These are phyloP conservation scores for Donacobius atricapilla DNA, from an alignment of 2,113 vertebrate genomes.

Conservation along the genomic window DNA sequence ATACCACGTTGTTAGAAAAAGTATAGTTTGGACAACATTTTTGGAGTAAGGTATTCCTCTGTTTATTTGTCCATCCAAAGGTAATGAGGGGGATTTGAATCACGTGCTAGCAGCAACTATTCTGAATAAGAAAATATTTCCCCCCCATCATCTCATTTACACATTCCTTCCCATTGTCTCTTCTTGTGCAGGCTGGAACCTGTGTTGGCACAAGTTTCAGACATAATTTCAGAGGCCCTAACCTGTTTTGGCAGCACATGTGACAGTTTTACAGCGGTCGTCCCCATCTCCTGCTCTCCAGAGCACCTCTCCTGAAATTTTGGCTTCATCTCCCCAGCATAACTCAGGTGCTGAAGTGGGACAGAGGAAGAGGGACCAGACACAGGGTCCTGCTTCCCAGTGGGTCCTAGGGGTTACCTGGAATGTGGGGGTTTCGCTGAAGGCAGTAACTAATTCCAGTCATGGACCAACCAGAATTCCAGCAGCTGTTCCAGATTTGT, in stretches of 20 bases:
- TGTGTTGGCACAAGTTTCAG: neutral
- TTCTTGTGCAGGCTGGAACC: neutral
- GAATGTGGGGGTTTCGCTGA: neutral
- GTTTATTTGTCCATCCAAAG: neutral
- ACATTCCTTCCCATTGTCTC: neutral
- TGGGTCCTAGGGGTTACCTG: neutral
- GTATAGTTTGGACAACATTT: neutral
- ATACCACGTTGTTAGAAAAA: neutral
- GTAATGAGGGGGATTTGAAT: neutral
- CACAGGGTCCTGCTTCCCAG: fast-evolving
- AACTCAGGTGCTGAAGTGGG: neutral
- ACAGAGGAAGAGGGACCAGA: neutral
- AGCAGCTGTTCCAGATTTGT: neutral
- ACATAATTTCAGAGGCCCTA: neutral
- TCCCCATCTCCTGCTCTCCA: neutral
- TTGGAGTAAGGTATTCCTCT: neutral
- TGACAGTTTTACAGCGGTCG: neutral
- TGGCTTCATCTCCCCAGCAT: neutral
- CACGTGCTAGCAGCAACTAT: neutral
- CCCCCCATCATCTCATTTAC: neutral
- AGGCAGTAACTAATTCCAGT: neutral
- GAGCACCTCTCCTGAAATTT: neutral
- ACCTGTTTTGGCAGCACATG: neutral
- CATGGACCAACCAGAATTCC: fast-evolving
- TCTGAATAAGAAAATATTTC: neutral